These are phyloP conservation scores for Limnothrissa miodon DNA, from an alignment of 2,113 vertebrate species.

Conservation along the genomic window DNA sequence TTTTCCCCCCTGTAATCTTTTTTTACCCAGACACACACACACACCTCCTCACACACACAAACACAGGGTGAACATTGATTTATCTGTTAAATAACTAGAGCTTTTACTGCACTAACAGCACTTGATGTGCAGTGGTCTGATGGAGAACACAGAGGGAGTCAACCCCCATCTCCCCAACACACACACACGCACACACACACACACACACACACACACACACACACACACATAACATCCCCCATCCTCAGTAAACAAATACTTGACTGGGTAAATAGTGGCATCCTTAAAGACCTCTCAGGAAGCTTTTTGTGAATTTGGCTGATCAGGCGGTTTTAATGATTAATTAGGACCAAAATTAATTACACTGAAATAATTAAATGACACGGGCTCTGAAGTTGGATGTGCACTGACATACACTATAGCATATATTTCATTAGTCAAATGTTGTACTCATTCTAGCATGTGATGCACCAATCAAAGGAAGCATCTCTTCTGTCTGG, in stretches of 20 bases:
- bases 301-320: background rate
- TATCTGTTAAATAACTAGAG: slow-evolving; percentile 65
- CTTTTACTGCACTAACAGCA: slow-evolving; percentile 61
- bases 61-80: slow-evolving; percentile 67
- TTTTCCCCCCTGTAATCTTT: slow-evolving; percentile 31
- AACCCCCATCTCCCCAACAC: slow-evolving; percentile 31
- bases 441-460: slow-evolving; percentile 13
- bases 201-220: no score
- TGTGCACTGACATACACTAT: background rate
- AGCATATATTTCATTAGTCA: slow-evolving; percentile 13
- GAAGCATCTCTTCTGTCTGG: background rate
- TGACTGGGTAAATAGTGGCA: background rate
- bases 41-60: slow-evolving; percentile 24
- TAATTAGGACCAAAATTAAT: slow-evolving; percentile 17
- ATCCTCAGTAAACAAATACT: background rate
- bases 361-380: slow-evolving; percentile 15
- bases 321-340: slow-evolving; percentile 10
- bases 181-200: no score
- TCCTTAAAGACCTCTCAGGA: background rate
- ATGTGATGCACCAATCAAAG: slow-evolving; percentile 9
- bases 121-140: slow-evolving; percentile 65
- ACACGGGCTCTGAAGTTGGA: background rate
- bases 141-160: slow-evolving; percentile 57
- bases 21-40: background rate
- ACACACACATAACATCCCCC: no score